These are phyloP conservation scores for Glaucidium brasilianum DNA, from an alignment of 2,113 vertebrate species.

Conservation along the genomic window DNA sequence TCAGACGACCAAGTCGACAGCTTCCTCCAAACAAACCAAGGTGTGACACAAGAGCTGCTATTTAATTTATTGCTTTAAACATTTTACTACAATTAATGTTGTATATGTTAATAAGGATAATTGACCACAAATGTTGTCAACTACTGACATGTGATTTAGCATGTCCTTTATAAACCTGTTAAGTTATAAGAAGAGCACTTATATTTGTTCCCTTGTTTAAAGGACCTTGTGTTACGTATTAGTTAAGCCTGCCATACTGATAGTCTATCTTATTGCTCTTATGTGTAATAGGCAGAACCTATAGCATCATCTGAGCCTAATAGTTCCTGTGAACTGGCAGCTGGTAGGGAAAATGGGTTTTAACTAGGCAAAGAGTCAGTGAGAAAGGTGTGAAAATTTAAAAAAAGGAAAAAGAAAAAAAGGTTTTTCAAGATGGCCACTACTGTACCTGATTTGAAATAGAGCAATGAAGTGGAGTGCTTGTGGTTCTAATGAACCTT, in stretches of 20 bases:
- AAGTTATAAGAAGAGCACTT: neutral
- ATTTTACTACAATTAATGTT: neutral
- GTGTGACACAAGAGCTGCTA: conserved; percentile 79
- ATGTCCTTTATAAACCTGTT: neutral
- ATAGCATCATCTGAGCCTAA: neutral
- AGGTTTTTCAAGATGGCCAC: neutral
- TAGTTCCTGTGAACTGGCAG: neutral
- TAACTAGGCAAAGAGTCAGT: neutral
- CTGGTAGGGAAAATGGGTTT: neutral
- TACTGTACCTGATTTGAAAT: neutral
- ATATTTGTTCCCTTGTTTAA: neutral
- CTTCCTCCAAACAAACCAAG: conserved; percentile 93
- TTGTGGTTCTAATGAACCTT: neutral
- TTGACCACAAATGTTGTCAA: neutral
- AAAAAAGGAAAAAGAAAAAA: neutral
- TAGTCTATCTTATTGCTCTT: neutral
- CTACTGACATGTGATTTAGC: neutral
- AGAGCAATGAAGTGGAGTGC: neutral
- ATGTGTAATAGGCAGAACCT: neutral
- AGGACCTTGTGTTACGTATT: neutral
- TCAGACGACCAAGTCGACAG: conserved; percentile 93
- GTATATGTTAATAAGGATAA: neutral
- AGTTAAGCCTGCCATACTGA: neutral
- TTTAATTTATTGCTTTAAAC: neutral
- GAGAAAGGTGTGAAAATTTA: neutral